Evolutionary conservation across 2,797 vertebrate genomes (phyloP), one percentile per base, ranked within the genome.

Genomic region (Lutjanus argentimaculatus): DNA sequence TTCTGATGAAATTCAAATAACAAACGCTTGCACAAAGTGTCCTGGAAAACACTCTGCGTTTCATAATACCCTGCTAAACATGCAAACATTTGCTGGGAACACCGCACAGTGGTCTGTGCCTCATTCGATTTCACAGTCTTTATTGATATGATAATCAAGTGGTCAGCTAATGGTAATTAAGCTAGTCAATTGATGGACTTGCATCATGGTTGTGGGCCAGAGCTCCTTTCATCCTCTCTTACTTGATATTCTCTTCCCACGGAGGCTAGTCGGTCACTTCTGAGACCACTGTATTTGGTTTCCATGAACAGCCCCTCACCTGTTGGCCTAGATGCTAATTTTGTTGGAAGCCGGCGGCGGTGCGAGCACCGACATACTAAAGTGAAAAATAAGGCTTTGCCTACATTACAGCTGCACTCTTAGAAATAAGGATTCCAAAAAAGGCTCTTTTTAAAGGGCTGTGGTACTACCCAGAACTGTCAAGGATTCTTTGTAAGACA

Each of bases 1-100:
- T 88, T 92, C 86, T 86, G 92, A 92, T 92, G 89, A 92, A 93
- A 91, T 92, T 93, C 85, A 85, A 92, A 94, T 84, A 85, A 89
- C 87, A 89, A 85, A 82, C 49, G n/a, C 81, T 82, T 9, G 58
- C 79, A 84, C 81, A 89, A 84, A 91, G 88, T 85, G 86, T 87
- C 85, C 90, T 85, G 81, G 72, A 93, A 93, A 92, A 89, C 79
- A 76, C 71, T 75, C 69, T 8, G 56, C 0, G 46, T 83, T 90
- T 90, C 57, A 14, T 85, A 84, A 87, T 81, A 83, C 79, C 70
- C 82, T 55, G 55, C 56, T 70, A 71, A 82, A 85, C 78, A 81
- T 93, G 87, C 83, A 86, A 86, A 74, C 77, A 70, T 87, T 84
- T 82, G 57, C 78, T 45, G 59, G 30, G 79, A 85, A 78, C 55